Percentiles rank a stretch among this genome's conserved stretches.
These are phyloP conservation scores for Nomada hirtipes DNA, from an alignment of 2,888 invertebrate genomes.

Conservation along the genomic window DNA sequence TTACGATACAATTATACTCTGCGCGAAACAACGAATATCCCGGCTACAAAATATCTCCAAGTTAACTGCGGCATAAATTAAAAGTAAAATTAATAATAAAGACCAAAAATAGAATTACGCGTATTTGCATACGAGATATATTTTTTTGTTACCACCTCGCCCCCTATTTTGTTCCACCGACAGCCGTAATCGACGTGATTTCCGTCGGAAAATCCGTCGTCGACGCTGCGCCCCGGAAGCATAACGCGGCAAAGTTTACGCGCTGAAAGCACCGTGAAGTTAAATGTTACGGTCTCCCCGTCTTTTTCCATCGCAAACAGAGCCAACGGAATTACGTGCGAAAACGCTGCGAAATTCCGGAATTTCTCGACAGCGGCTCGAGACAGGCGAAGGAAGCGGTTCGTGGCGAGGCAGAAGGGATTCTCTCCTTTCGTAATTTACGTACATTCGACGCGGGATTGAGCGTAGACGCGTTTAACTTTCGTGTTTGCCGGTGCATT, in stretches of 20 bases:
- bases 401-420: neutral
- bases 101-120: neutral
- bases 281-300: neutral
- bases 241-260: conserved; percentile 12
- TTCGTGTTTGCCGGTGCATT: conserved; percentile 28
- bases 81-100: too few species aligned
- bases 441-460: conserved; percentile 26
- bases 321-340: neutral
- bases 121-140: neutral
- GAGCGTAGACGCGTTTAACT: conserved; percentile 22
- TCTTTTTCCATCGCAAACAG: neutral
- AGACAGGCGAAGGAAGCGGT: neutral
- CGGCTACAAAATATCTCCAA: too few species aligned
- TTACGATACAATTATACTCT: neutral
- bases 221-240: neutral
- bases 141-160: neutral
- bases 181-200: conserved; percentile 4
- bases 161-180: neutral
- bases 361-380: neutral
- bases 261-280: conserved; percentile 4
- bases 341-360: conserved; percentile 10
- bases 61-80: too few species aligned
- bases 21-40: too few species aligned
- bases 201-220: conserved; percentile 1
- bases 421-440: conserved; percentile 17